Percentiles rank a stretch among this genome's conserved stretches.
These are phyloP conservation scores for Panopea generosa DNA, from an alignment of 2,888 invertebrate genomes.

Conservation along the genomic window DNA sequence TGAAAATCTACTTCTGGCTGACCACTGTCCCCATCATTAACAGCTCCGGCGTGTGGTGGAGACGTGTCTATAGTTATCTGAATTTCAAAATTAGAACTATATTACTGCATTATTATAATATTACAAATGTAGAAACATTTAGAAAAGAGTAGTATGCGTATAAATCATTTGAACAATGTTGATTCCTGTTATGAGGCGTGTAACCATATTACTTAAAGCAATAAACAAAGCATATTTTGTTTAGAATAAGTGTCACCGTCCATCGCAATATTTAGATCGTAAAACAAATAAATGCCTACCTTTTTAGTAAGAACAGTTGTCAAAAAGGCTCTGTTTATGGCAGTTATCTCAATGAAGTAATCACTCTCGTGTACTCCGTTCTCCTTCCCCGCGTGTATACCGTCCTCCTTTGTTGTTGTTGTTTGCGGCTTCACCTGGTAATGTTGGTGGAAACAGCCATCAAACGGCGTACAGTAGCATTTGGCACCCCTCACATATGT, in stretches of 20 bases:
- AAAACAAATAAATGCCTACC: no score
- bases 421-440: constrained; percentile 62
- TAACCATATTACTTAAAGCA: no score
- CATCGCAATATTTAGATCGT: no score
- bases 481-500: constrained; percentile 48
- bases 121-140: no score
- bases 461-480: constrained; percentile 70
- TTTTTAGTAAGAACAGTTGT: not conserved
- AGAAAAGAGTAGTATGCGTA: no score
- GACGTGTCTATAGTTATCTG: constrained; percentile 75
- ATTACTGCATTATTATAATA: no score
- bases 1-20: constrained; percentile 72
- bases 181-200: no score
- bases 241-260: no score
- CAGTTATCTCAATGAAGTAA: constrained; percentile 70
- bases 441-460: constrained; percentile 67
- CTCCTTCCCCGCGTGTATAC: constrained; percentile 48
- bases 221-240: no score
- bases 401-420: constrained; percentile 31
- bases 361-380: constrained; percentile 69
- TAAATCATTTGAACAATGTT: no score
- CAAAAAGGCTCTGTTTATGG: constrained; percentile 66
- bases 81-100: no score
- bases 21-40: constrained; percentile 68
- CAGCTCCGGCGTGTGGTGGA: constrained; percentile 70